Evolutionary conservation across 2,113 vertebrate species (phyloP).

Genomic region (Cairina moschata): DNA sequence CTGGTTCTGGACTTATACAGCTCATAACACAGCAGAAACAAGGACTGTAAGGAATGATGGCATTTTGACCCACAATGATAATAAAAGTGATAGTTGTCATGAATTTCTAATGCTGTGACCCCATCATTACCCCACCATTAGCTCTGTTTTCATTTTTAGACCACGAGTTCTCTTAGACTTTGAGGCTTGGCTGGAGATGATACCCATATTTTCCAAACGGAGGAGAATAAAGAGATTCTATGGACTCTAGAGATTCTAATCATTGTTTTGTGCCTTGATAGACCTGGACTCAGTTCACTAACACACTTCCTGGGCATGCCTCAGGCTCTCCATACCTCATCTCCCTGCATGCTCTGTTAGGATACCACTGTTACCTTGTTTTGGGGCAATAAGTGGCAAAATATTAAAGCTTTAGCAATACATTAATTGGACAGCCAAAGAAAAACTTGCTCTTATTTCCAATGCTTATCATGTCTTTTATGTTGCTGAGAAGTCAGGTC

Average conservation of each 20-base stretch:
- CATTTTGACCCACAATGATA: background rate
- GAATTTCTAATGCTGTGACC: background rate
- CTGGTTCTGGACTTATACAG: background rate
- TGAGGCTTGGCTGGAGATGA: background rate
- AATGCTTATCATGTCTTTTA: background rate
- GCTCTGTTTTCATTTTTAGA: background rate
- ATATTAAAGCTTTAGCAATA: background rate
- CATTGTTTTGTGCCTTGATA: background rate
- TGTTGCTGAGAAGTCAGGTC: background rate
- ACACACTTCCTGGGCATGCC: background rate
- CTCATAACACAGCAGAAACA: background rate
- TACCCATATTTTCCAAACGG: background rate
- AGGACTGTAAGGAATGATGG: background rate
- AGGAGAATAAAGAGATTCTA: background rate
- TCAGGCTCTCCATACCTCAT: no score
- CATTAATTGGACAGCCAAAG: background rate
- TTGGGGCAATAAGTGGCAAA: background rate
- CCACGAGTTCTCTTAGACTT: background rate
- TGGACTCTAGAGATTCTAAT: background rate
- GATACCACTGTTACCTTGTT: background rate
- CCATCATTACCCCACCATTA: background rate
- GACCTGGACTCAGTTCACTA: background rate
- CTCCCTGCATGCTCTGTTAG: background rate
- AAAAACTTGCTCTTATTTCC: background rate
- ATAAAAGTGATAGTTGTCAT: background rate